Base-by-base conservation (phyloP, 2,113 vertebrate species). In the Aix galericulata region DNA sequence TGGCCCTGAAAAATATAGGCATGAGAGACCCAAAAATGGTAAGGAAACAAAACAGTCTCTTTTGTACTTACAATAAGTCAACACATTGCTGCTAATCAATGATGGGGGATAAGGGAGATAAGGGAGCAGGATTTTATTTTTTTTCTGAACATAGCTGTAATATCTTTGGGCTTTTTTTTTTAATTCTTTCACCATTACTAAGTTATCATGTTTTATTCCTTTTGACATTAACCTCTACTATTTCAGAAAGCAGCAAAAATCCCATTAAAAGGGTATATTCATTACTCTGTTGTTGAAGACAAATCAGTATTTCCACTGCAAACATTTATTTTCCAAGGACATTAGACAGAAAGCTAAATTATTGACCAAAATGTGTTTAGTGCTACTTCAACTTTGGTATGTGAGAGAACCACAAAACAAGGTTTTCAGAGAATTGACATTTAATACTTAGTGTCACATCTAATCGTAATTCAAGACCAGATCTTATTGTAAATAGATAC, bases 1-100 rank as follows among this genome's bases (percentile, higher is more conserved):
- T 92, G 91, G 93, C 97, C 59, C 77, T 98, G 84, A 96, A 89
- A 91, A 97, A 96, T 40, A 87, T 97, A 27, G 97, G 86, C 56
- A 11, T 76, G 14, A 97, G 86, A 91, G 93, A 98, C 16, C 96
- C 97, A 7, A 86, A 88, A 88, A 94, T 62, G 96, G 97, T 98
- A 96, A 95, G 93, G 22, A 94, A 79, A 80, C 9, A 93, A 79
- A 89, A 4, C 63, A 76, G 17, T 40, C 20, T 80, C 17, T 26
- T 82, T 82, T 87, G 9, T 9, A 25, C 26, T 23, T 60, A 23
- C 8, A 14, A 8, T 34, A 91, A 58, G 2, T 17, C n/a, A 71
- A 34, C 15, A 69, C 17, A 50, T 74, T 44, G 50, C 42, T 91
- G 60, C 13, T 87, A 63, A 87, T 16, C 2, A 5, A 38, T 68